Conservation (phyloP, 2,888 invertebrate genomes). For the Pammene fasciana region DNA sequence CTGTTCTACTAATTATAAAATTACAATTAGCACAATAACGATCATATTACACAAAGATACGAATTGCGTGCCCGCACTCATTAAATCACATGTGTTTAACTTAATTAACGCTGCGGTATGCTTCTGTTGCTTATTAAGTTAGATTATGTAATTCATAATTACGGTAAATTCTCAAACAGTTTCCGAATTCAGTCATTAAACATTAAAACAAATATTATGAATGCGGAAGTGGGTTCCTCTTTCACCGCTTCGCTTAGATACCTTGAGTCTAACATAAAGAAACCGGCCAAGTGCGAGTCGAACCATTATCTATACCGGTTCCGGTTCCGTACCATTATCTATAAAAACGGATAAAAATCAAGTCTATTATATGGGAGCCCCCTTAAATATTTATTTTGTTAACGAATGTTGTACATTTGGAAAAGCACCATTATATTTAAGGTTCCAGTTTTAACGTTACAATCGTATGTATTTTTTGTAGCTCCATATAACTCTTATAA, state of each 20-base stretch:
- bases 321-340: no score
- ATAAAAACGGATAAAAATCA: no score
- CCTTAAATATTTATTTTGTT: no score
- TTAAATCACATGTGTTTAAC: conserved; percentile 28
- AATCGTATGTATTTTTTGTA: no score
- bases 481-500: no score
- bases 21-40: conserved; percentile 8
- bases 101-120: conserved; percentile 25
- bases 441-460: no score
- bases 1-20: conserved; percentile 1
- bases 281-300: no score
- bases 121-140: conserved; percentile 11
- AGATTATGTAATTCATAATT: conserved; percentile 28
- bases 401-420: no score
- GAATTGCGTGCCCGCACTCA: conserved; percentile 21
- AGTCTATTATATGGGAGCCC: no score
- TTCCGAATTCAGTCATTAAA: conserved; percentile 25
- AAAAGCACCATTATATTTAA: no score
- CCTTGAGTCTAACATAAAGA: no score
- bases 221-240: conserved; percentile 17
- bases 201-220: conserved; percentile 6
- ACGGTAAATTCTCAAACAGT: conserved; percentile 15
- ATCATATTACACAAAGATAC: conserved; percentile 26
- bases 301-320: no score
- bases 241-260: neutral